Conservation (phyloP, 2,797 vertebrate species). For the Malurus splendens region DNA sequence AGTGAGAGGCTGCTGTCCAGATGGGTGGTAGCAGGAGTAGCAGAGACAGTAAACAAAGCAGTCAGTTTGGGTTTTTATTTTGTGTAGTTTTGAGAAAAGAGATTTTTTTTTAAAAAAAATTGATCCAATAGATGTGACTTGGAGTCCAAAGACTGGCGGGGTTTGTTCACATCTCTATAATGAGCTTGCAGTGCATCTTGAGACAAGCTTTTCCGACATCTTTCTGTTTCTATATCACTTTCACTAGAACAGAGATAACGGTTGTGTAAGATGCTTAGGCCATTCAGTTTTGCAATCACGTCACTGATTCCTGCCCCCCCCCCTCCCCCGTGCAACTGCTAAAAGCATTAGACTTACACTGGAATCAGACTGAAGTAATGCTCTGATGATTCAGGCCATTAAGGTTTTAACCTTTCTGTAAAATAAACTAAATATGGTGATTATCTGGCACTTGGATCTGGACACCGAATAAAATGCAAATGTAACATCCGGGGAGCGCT, state of each 20-base stretch:
- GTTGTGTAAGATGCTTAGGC: slow-evolving; percentile 6
- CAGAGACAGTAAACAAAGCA: background rate
- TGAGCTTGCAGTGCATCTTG: background rate
- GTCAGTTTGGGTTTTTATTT: background rate
- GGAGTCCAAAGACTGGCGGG: background rate
- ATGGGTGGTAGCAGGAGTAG: background rate
- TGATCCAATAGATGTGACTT: background rate
- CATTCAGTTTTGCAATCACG: background rate
- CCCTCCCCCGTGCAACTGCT: background rate
- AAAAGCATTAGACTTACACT: slow-evolving; percentile 30
- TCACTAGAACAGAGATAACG: background rate
- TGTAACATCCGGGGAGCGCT: background rate
- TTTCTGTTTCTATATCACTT: background rate
- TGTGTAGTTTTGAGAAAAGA: background rate
- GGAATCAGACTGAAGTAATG: slow-evolving; percentile 33
- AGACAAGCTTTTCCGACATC: background rate
- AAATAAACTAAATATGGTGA: slow-evolving; percentile 37
- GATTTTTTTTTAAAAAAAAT: background rate
- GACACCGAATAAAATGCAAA: slow-evolving; percentile 36
- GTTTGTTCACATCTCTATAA: background rate
- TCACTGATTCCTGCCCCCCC: background rate
- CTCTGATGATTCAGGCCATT: slow-evolving; percentile 55
- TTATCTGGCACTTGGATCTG: slow-evolving; percentile 41
- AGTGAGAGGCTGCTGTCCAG: background rate
- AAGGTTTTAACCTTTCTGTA: slow-evolving; percentile 47